A percentile compares a stretch with the other conserved stretches of the same genome.
These are phyloP conservation scores for Drosophila anomelani DNA, from an alignment of 2,888 invertebrate species.

Conservation along the genomic window DNA sequence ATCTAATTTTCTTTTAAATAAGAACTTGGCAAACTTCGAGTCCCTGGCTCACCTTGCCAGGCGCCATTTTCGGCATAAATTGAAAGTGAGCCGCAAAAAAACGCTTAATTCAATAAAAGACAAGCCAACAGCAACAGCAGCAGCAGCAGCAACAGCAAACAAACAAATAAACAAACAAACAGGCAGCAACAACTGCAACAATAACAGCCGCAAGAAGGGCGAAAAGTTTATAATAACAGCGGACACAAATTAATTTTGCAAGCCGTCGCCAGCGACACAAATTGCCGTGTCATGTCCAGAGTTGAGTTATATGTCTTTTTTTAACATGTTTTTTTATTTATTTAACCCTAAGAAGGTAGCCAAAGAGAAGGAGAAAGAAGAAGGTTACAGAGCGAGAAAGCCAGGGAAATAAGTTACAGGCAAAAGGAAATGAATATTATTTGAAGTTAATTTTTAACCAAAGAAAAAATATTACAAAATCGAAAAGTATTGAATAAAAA, in stretches of 20 bases:
- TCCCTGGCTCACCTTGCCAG: constrained; percentile 60
- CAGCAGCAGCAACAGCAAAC: constrained; percentile 25
- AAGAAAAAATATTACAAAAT: neutral
- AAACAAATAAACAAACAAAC: constrained; percentile 22
- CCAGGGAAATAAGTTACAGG: neutral
- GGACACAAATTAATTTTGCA: constrained; percentile 78
- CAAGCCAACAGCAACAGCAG: constrained; percentile 29
- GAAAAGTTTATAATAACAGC: constrained; percentile 70
- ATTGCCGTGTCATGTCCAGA: constrained; percentile 77
- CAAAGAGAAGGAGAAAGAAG: neutral
- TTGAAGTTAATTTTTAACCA: neutral
- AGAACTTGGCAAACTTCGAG: neutral
- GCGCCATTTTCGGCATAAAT: constrained; percentile 67
- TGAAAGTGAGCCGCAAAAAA: constrained; percentile 62
- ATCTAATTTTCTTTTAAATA: no score
- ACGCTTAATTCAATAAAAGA: constrained; percentile 69
- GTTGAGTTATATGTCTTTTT: constrained; percentile 59
- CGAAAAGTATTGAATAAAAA: no score
- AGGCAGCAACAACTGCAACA: constrained; percentile 36
- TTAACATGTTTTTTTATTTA: constrained; percentile 14
- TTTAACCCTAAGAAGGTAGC: constrained; percentile 16
- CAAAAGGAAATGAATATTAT: neutral
- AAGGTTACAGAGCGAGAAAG: constrained; percentile 27
- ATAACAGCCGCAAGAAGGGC: constrained; percentile 33
- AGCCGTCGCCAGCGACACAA: constrained; percentile 75